Conservation (phyloP, 30 jellyfish, hydroid and myxozoan genomes). For the Mastigias papua region DNA sequence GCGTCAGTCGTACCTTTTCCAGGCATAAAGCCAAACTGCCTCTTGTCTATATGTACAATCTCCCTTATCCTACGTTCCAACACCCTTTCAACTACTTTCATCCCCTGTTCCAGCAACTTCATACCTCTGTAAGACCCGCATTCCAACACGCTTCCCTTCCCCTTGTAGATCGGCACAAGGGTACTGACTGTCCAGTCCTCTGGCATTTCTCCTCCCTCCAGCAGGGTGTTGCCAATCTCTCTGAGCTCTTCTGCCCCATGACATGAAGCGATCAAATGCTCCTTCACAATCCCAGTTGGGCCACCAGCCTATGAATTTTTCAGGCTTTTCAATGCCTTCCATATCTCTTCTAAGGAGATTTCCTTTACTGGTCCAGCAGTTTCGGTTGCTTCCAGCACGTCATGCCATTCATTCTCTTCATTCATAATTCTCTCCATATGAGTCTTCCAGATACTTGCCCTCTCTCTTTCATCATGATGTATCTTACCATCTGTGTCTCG, state of each 20-base stretch:
- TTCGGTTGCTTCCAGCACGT: neutral
- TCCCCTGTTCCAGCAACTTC: constrained; percentile 27
- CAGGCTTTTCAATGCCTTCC: constrained; percentile 6
- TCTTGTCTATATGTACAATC: neutral
- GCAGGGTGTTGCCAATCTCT: neutral
- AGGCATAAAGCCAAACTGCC: constrained; percentile 39
- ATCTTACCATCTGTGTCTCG: constrained; percentile 5
- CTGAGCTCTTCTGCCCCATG: constrained; percentile 4
- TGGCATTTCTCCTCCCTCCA: neutral
- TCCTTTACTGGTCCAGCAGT: neutral
- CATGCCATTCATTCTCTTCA: constrained; percentile 15
- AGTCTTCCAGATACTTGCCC: neutral
- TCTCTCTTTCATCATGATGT: neutral
- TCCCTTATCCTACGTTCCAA: constrained; percentile 9
- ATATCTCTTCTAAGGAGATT: constrained; percentile 1
- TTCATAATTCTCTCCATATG: constrained; percentile 3
- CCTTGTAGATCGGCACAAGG: constrained; percentile 15
- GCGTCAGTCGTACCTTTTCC: constrained; percentile 32
- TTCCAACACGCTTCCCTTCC: constrained; percentile 11
- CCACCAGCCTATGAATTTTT: constrained; percentile 43
- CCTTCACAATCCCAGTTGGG: constrained; percentile 13
- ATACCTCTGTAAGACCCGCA: neutral
- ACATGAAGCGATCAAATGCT: neutral
- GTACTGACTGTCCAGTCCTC: constrained; percentile 1
- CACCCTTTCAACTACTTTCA: constrained; percentile 20